These are phyloP conservation scores for Danio aesculapii DNA, from an alignment of 2,797 vertebrate genomes.

Conservation along the genomic window DNA sequence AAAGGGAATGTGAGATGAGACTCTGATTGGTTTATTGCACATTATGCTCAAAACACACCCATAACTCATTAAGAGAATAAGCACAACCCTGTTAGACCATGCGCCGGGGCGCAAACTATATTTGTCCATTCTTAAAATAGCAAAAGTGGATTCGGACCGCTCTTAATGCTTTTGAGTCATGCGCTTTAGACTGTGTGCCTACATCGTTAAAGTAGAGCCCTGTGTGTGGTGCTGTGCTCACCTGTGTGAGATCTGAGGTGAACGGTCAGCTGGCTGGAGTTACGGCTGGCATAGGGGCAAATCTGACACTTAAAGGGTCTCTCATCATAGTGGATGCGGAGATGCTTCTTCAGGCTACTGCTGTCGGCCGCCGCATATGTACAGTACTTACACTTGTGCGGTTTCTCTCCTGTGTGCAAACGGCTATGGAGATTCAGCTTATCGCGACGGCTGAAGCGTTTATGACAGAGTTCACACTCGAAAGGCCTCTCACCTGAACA, in stretches of 20 bases:
- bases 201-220: no score
- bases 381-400: conserved; percentile 95
- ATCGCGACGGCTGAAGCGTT: conserved; percentile 95
- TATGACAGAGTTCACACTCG: conserved; percentile 94
- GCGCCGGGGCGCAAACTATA: no score
- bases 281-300: conserved; percentile 96
- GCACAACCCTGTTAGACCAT: no score
- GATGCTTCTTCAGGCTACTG: conserved; percentile 97
- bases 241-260: conserved; percentile 97
- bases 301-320: conserved; percentile 99
- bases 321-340: conserved; percentile 94
- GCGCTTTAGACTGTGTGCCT: no score
- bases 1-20: no score
- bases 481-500: conserved; percentile 94
- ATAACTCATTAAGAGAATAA: no score
- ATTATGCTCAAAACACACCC: no score
- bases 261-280: conserved; percentile 98
- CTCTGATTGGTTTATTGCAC: no score
- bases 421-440: conserved; percentile 97
- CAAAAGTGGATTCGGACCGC: no score
- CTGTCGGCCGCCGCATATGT: conserved; percentile 94
- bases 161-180: no score
- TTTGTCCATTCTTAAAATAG: no score
- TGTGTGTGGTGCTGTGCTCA: no score
- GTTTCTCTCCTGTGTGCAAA: conserved; percentile 94